These are phyloP conservation scores for Tetranychus truncatus DNA, from an alignment of 2,888 invertebrate genomes.

Conservation along the genomic window DNA sequence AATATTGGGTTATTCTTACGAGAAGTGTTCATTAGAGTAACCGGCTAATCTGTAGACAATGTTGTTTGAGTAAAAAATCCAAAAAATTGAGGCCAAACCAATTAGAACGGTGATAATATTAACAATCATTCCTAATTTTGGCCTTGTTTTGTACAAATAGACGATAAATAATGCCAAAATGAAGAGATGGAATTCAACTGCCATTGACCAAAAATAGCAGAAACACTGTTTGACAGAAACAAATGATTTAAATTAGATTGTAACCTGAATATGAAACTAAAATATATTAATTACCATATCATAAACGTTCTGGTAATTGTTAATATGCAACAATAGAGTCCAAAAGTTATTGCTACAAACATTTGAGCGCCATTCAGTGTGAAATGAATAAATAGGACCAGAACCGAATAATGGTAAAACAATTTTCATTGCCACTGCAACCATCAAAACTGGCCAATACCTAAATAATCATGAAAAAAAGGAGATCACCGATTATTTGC, in stretches of 20 bases:
- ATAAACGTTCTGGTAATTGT: background rate
- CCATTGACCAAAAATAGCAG: background rate
- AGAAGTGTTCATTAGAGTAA: background rate
- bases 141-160: background rate
- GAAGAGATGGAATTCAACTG: background rate
- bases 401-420: background rate
- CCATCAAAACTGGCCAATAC: background rate
- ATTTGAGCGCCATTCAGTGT: background rate
- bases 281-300: background rate
- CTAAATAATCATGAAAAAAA: background rate
- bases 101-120: background rate
- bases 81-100: background rate
- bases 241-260: background rate
- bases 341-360: background rate
- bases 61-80: background rate
- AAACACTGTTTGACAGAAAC: background rate
- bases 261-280: background rate
- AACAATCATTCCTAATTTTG: background rate
- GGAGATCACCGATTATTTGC: background rate
- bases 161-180: background rate
- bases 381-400: background rate
- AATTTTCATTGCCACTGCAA: background rate
- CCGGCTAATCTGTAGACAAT: background rate
- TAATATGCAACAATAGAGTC: background rate
- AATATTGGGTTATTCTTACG: background rate